These are phyloP conservation scores for Mirounga angustirostris DNA, from an alignment of 2,113 vertebrate species.

Conservation along the genomic window DNA sequence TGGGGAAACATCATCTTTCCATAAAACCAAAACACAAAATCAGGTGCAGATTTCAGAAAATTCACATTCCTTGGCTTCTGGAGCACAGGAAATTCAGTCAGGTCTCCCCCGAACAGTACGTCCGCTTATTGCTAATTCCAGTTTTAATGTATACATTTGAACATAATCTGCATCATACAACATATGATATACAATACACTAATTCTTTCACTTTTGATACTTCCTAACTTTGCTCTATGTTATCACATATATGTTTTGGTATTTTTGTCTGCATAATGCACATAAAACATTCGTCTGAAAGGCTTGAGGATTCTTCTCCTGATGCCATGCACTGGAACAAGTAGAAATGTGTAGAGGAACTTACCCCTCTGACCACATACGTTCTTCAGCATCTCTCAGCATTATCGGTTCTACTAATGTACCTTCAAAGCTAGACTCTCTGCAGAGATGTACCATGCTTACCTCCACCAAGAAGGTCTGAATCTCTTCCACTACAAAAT, in stretches of 20 bases:
- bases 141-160: neutral
- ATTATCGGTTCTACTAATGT: neutral
- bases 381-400: neutral
- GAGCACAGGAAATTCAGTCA: neutral
- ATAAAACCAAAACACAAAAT: neutral
- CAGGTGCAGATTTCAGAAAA: neutral
- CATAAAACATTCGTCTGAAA: neutral
- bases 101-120: neutral
- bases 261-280: neutral
- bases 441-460: neutral
- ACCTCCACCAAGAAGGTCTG: neutral
- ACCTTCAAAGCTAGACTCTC: conserved; percentile 37
- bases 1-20: neutral
- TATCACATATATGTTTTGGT: neutral
- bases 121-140: neutral
- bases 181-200: neutral
- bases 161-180: neutral
- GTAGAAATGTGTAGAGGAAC: neutral
- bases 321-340: neutral
- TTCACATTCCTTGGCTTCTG: neutral
- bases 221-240: neutral
- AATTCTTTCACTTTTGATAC: neutral
- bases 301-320: neutral
- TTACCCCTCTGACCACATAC: neutral
- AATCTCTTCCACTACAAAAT: neutral